These are phyloP conservation scores for Phytoseiulus persimilis DNA, from an alignment of 2,888 invertebrate genomes.

Conservation along the genomic window DNA sequence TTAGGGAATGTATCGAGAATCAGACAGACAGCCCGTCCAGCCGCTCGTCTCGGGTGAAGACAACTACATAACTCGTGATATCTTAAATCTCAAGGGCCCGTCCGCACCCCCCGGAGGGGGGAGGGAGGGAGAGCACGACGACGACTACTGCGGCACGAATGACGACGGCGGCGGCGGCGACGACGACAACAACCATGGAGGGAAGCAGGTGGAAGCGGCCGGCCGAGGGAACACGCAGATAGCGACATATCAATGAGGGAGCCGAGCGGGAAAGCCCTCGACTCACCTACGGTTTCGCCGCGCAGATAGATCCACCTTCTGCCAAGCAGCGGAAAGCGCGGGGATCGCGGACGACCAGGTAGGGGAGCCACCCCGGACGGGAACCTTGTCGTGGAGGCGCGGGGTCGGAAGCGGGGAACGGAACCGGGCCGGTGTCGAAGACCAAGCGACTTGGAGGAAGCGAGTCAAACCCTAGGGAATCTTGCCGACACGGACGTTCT, in stretches of 20 bases:
- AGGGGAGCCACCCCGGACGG: neutral
- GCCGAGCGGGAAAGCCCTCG: neutral
- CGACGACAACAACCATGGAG: neutral
- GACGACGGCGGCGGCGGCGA: neutral
- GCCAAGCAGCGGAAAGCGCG: neutral
- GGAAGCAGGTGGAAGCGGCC: neutral
- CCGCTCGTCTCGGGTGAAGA: slow-evolving; percentile 9
- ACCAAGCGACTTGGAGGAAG: neutral
- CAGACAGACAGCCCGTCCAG: neutral
- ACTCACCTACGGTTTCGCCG: neutral
- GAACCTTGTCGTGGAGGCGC: neutral
- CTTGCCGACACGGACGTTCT: neutral
- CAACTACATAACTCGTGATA: slow-evolving; percentile 37
- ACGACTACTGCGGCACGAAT: neutral
- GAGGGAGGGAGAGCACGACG: neutral
- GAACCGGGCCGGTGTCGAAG: neutral
- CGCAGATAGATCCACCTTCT: neutral
- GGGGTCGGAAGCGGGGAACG: neutral
- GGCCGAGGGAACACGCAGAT: neutral
- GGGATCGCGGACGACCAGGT: neutral
- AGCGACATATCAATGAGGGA: neutral
- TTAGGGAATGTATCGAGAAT: slow-evolving; percentile 5
- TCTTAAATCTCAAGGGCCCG: slow-evolving; percentile 26
- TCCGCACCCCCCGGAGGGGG: neutral
- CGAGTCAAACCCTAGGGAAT: neutral